Percentiles rank a stretch among this genome's conserved stretches.
These are phyloP conservation scores for Cetonia aurata DNA, from an alignment of 2,888 invertebrate genomes.

Conservation along the genomic window DNA sequence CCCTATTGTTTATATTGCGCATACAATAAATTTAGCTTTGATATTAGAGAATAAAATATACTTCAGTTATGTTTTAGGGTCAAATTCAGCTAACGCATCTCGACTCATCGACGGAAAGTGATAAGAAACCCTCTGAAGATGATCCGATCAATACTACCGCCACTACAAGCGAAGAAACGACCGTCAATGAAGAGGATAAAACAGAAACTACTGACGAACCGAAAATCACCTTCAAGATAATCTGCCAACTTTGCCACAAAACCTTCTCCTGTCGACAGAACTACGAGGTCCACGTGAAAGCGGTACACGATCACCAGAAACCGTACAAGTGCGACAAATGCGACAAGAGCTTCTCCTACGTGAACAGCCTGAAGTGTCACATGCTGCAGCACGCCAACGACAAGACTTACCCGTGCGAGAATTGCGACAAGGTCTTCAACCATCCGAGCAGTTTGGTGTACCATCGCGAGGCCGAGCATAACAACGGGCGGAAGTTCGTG, in stretches of 20 bases:
- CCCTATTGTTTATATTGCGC: too few relatives aligned
- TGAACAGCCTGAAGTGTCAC: conserved; percentile 73
- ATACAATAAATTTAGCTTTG: too few relatives aligned
- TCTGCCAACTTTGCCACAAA: conserved; percentile 73
- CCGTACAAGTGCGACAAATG: conserved; percentile 73
- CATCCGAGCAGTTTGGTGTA: conserved; percentile 82
- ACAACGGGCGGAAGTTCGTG: conserved; percentile 75
- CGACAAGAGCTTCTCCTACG: conserved; percentile 72
- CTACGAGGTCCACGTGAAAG: conserved; percentile 73
- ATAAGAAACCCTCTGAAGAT: conserved; percentile 21
- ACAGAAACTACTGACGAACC: conserved; percentile 5
- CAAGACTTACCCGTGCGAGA: conserved; percentile 74
- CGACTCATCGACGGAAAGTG: background rate
- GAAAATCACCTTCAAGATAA: conserved; percentile 50
- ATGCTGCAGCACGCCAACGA: conserved; percentile 67
- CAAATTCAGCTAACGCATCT: conserved; percentile 49
- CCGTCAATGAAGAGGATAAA: background rate
- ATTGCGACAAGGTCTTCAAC: conserved; percentile 77
- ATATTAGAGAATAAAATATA: conserved; percentile 6
- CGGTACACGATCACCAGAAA: conserved; percentile 71
- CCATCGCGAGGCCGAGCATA: conserved; percentile 79
- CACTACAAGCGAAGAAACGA: conserved; percentile 19
- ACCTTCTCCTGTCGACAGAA: conserved; percentile 72
- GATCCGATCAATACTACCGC: background rate
- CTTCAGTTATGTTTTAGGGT: conserved; percentile 45